Evolutionary conservation across 2,888 invertebrate genomes (phyloP).

Genomic region (Yponomeuta sedellus): DNA sequence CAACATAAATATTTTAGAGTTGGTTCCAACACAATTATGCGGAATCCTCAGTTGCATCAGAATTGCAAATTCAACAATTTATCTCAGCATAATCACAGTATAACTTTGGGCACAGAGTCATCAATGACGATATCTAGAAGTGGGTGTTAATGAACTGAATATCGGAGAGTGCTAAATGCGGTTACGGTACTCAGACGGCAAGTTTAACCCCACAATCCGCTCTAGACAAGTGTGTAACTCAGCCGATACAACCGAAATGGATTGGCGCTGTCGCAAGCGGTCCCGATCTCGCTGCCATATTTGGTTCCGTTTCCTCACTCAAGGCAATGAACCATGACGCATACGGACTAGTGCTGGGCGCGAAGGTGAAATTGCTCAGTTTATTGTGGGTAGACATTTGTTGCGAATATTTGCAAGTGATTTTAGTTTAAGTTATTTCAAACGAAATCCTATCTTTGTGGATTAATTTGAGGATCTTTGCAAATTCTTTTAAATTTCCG

Average conservation of each 20-base stretch:
- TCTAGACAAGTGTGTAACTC: constrained; percentile 19
- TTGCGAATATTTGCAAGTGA: background rate
- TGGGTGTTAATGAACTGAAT: background rate
- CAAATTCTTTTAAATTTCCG: too few species aligned
- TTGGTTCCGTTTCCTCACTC: constrained; percentile 68
- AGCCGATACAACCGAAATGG: constrained; percentile 56
- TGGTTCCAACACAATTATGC: too few species aligned
- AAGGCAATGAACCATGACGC: constrained; percentile 74
- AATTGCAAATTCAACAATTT: too few species aligned
- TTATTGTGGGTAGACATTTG: constrained; percentile 8
- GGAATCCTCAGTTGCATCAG: too few species aligned
- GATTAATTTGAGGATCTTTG: too few species aligned
- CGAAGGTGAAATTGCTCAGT: constrained; percentile 32
- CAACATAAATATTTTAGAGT: too few species aligned
- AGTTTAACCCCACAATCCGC: background rate
- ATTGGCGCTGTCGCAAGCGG: constrained; percentile 62
- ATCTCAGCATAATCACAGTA: too few species aligned
- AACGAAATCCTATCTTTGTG: too few species aligned
- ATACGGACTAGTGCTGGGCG: constrained; percentile 36
- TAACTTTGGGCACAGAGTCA: too few species aligned
- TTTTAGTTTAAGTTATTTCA: too few species aligned
- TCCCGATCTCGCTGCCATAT: constrained; percentile 62
- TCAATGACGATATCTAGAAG: background rate
- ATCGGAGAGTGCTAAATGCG: background rate
- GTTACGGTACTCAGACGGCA: background rate